Evolutionary conservation across 92 coral and sea anemone genomes (phyloP).

Genomic region (Porites lobata): DNA sequence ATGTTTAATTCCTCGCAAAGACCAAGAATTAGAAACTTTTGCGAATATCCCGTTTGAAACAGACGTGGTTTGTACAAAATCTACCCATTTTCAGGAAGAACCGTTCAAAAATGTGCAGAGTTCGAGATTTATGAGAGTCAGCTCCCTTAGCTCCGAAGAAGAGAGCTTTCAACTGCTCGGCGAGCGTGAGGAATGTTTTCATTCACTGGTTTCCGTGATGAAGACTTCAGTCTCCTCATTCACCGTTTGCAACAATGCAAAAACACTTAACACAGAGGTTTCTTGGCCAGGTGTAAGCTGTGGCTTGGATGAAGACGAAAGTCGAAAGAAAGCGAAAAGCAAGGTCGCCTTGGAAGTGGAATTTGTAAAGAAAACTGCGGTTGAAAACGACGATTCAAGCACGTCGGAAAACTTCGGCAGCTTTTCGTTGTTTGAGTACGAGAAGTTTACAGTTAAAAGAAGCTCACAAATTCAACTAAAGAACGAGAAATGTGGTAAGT

Average conservation of each 20-base stretch:
- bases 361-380: constrained; percentile 20
- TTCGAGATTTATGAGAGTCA: background rate
- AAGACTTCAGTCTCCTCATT: background rate
- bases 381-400: constrained; percentile 22
- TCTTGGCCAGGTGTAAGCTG: constrained; percentile 18
- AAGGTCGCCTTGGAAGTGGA: background rate
- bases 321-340: constrained; percentile 11
- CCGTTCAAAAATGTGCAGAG: background rate
- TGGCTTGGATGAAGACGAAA: constrained; percentile 28
- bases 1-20: background rate
- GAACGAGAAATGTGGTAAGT: background rate
- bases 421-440: background rate
- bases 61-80: background rate
- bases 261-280: background rate
- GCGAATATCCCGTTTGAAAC: background rate
- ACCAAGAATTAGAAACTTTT: background rate
- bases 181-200: background rate
- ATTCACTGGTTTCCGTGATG: background rate
- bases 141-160: background rate
- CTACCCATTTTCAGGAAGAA: background rate
- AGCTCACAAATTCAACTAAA: background rate
- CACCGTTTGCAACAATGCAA: background rate
- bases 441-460: background rate
- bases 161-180: background rate
- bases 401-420: background rate